phyloP scores from a whole-genome alignment of 2,888 invertebrate species.

The Crocallis elinguaria region DNA sequence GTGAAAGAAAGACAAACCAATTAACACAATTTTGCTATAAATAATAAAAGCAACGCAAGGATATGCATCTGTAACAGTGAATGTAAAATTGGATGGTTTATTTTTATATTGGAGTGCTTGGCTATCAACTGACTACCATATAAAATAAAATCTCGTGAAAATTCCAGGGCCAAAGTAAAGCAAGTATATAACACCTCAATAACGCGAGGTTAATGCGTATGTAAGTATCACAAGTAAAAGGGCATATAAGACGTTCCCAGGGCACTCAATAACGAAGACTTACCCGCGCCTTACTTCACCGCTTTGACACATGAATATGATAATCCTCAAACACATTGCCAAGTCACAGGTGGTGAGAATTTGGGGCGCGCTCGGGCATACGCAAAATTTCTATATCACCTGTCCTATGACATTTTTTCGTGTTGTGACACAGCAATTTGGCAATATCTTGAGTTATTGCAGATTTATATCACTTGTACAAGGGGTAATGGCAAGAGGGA shows the following conservation, averaged over 20 bases:
- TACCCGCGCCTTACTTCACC: conserved; percentile 32
- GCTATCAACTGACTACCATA: too few relatives aligned
- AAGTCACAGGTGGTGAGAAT: conserved; percentile 47
- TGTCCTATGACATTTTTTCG: conserved; percentile 49
- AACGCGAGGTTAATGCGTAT: neutral
- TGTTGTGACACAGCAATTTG: conserved; percentile 44
- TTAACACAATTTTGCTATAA: too few relatives aligned
- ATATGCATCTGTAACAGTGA: too few relatives aligned
- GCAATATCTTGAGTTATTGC: conserved; percentile 46
- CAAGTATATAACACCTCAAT: neutral
- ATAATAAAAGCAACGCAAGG: too few relatives aligned
- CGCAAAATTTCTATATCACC: conserved; percentile 47
- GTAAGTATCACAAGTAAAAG: neutral
- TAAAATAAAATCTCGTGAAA: too few relatives aligned
- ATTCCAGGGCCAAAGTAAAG: too few relatives aligned
- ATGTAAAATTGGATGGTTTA: too few relatives aligned
- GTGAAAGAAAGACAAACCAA: too few relatives aligned
- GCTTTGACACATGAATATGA: conserved; percentile 53
- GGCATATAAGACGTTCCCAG: neutral
- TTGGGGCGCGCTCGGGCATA: conserved; percentile 42
- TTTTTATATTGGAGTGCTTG: too few relatives aligned
- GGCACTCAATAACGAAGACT: conserved; percentile 44
- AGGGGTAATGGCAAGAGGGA: conserved; percentile 28
- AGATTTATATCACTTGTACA: conserved; percentile 45
- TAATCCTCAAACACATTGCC: conserved; percentile 50